Percentiles rank a stretch among this genome's conserved stretches.
phyloP scores from a whole-genome alignment of 2,888 invertebrate genomes.

The Aethes cnicana region DNA sequence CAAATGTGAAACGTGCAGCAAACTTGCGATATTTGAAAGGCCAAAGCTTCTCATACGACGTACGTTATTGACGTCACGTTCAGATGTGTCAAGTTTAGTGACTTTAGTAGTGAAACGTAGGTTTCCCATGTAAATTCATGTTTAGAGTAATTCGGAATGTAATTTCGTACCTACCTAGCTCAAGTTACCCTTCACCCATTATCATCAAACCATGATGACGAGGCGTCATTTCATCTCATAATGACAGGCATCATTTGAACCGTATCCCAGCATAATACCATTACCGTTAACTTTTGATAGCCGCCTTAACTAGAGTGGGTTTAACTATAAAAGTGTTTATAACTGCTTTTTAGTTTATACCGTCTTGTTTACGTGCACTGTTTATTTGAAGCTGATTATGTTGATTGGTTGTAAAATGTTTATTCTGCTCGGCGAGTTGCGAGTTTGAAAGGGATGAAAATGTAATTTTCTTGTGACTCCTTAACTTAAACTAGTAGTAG shows the following conservation, averaged over 20 bases:
- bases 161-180: not conserved
- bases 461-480: no score
- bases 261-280: slow-evolving; percentile 33
- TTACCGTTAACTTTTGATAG: slow-evolving; percentile 41
- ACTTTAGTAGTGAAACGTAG: no score
- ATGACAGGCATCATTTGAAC: no score
- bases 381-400: slow-evolving; percentile 26
- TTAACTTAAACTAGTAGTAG: no score
- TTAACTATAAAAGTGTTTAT: slow-evolving; percentile 37
- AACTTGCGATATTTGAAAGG: no score
- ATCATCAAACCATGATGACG: not conserved
- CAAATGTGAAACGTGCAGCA: no score
- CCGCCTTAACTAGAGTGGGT: slow-evolving; percentile 34
- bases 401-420: slow-evolving; percentile 28
- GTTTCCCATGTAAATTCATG: no score
- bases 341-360: slow-evolving; percentile 35
- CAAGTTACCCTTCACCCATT: not conserved
- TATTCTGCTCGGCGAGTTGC: slow-evolving; percentile 1
- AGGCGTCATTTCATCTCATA: slow-evolving; percentile 21
- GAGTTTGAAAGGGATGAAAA: not conserved
- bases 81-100: no score
- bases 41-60: no score
- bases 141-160: no score
- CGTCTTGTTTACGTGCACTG: slow-evolving; percentile 29
- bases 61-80: no score